Percentiles rank a stretch among this genome's conserved stretches.
Evolutionary conservation across 2,888 invertebrate species (phyloP).

Genomic region (Drosophila cracens): DNA sequence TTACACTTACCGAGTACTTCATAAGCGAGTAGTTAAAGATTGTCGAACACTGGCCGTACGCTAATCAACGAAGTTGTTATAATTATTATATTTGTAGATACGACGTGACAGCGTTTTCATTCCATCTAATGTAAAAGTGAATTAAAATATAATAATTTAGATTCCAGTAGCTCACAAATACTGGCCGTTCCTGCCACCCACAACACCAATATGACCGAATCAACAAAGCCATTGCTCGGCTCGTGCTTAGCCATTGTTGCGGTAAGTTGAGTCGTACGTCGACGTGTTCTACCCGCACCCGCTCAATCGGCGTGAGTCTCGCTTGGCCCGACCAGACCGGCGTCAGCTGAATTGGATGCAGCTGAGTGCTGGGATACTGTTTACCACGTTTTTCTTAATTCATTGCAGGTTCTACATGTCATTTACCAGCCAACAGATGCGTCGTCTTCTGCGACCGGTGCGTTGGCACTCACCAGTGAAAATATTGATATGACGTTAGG

Average conservation of each 20-base stretch:
- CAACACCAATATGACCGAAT: slow-evolving; percentile 53
- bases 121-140: slow-evolving; percentile 69
- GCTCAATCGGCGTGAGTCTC: slow-evolving; percentile 19
- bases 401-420: slow-evolving; percentile 81
- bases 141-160: slow-evolving; percentile 41
- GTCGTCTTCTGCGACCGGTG: slow-evolving; percentile 86
- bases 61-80: slow-evolving; percentile 60
- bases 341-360: neutral
- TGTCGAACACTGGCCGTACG: slow-evolving; percentile 43
- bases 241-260: slow-evolving; percentile 68
- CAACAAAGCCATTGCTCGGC: slow-evolving; percentile 57
- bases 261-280: slow-evolving; percentile 76
- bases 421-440: slow-evolving; percentile 91
- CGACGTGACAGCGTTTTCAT: slow-evolving; percentile 61
- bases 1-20: slow-evolving; percentile 14
- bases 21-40: neutral
- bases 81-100: slow-evolving; percentile 62
- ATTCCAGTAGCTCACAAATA: slow-evolving; percentile 40
- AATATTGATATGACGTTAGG: slow-evolving; percentile 94
- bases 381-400: slow-evolving; percentile 9
- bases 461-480: slow-evolving; percentile 91
- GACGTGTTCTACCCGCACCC: slow-evolving; percentile 66
- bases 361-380: neutral
- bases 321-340: slow-evolving; percentile 9
- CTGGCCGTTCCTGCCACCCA: slow-evolving; percentile 47